Base-by-base conservation (phyloP, 2,888 invertebrate genomes). In the Nomada fabriciana region DNA sequence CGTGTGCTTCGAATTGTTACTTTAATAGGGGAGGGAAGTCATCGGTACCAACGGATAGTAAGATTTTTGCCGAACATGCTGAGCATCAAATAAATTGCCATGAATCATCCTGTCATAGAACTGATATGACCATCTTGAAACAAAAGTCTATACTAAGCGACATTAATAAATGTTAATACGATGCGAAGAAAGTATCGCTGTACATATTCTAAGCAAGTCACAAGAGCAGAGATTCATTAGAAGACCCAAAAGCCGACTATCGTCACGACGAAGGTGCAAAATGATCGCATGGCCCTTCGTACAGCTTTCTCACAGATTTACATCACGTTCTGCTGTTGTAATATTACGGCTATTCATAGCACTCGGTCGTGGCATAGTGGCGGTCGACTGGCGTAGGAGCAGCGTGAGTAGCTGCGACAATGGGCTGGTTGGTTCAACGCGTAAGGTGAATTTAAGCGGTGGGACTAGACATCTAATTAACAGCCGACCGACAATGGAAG, bases 381-480 rank as follows among this genome's bases (percentile, higher is more conserved):
- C 57, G 76, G 83, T 73, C 82, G 86, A 83, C 82, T 84, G 87
- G 65, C 80, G 76, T 76, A 82, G 80, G 80, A 88, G 81, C 84
- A 84, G 84, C 79, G n/a, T 47, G 76, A 75, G 82, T 70, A 68
- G 72, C 65, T 68, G 57, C 73, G 85, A 89, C 89, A 89, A 89
- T 89, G 84, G 85, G 82, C 81, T 75, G 80, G 76, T 78, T 86
- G 84, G 80, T 73, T 79, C 73, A 76, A 73, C 87, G 90, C 89
- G 89, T 91, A 91, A 92, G 92, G 92, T 91, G 91, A 91, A 92
- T 93, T 92, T 91, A 90, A 92, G 89, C 91, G 88, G 89, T 90
- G 91, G 89, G 91, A 92, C 91, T 92, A 92, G 93, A 93, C 93
- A 93, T 91, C 93, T 93, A 93, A 93, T 93, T 93, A 93, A 93